These are phyloP conservation scores for Drosophila neocordata DNA, from an alignment of 1,140 invertebrate genomes.

Conservation along the genomic window DNA sequence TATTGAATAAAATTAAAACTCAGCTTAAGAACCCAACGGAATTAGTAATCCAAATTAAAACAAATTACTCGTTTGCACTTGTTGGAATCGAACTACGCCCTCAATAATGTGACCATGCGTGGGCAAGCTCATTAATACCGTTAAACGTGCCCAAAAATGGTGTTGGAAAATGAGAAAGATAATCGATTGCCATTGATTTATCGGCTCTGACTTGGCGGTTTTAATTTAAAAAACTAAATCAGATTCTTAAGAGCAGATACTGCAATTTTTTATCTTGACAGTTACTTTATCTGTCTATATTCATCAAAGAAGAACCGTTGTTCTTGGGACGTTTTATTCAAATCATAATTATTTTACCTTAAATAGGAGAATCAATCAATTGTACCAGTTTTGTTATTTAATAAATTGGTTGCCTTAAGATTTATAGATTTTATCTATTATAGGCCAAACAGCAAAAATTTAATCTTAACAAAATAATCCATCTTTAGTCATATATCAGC, in stretches of 20 bases:
- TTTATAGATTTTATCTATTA: too few species aligned
- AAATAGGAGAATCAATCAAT: too few species aligned
- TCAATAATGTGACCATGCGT: slow-evolving; percentile 38
- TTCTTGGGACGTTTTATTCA: too few species aligned
- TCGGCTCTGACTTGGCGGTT: slow-evolving; percentile 6
- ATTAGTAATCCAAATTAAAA: slow-evolving; percentile 69
- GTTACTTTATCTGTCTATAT: too few species aligned
- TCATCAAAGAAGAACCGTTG: too few species aligned
- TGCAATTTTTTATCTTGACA: too few species aligned
- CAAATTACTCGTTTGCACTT: slow-evolving; percentile 53
- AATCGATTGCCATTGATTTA: slow-evolving; percentile 18
- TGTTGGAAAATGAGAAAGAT: slow-evolving; percentile 20
- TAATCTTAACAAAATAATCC: too few species aligned
- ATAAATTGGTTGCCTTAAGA: too few species aligned
- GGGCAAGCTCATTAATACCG: not conserved
- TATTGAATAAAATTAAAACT: slow-evolving; percentile 37
- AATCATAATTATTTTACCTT: too few species aligned
- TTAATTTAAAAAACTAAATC: not conserved
- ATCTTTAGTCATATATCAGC: not conserved
- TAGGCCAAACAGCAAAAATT: too few species aligned
- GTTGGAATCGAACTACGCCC: slow-evolving; percentile 79
- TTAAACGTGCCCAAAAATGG: slow-evolving; percentile 26
- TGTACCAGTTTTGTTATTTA: too few species aligned
- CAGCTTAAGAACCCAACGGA: slow-evolving; percentile 27
- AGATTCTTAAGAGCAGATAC: too few species aligned